These are phyloP conservation scores for Cynoglossus semilaevis DNA, from an alignment of 2,113 vertebrate genomes.

Conservation along the genomic window DNA sequence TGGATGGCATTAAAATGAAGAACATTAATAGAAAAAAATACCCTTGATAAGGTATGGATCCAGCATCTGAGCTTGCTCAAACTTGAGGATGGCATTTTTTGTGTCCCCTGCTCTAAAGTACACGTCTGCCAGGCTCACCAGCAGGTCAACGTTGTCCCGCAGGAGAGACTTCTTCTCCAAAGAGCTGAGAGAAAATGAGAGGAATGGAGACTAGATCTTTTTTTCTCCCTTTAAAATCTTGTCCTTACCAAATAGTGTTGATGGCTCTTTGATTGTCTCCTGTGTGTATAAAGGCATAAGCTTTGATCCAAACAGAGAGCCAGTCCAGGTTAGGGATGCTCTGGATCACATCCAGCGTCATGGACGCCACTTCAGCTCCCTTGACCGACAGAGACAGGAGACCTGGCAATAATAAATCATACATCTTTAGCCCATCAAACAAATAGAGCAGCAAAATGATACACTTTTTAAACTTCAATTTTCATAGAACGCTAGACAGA, in stretches of 20 bases:
- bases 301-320: constrained; percentile 99
- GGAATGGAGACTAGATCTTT: background rate
- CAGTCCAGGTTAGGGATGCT: constrained; percentile 95
- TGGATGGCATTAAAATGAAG: background rate
- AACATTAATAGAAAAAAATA: constrained; percentile 31
- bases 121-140: constrained; percentile 94
- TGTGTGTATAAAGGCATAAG: constrained; percentile 92
- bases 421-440: background rate
- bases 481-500: too few species aligned
- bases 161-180: constrained; percentile 96
- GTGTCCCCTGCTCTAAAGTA: constrained; percentile 97
- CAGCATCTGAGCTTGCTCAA: constrained; percentile 97
- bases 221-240: background rate
- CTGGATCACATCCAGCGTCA: constrained; percentile 97
- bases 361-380: constrained; percentile 95
- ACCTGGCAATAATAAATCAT: constrained; percentile 66
- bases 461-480: too few species aligned
- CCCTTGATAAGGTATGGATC: constrained; percentile 98
- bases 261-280: constrained; percentile 96
- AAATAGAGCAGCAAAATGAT: background rate
- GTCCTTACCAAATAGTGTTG: constrained; percentile 94
- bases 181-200: constrained; percentile 76
- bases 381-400: constrained; percentile 96
- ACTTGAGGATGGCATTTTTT: constrained; percentile 95
- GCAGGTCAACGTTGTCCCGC: constrained; percentile 93